A percentile compares a stretch with the other conserved stretches of the same genome.
These are phyloP conservation scores for Drosophila vallismaia DNA, from an alignment of 2,888 invertebrate genomes.

Conservation along the genomic window DNA sequence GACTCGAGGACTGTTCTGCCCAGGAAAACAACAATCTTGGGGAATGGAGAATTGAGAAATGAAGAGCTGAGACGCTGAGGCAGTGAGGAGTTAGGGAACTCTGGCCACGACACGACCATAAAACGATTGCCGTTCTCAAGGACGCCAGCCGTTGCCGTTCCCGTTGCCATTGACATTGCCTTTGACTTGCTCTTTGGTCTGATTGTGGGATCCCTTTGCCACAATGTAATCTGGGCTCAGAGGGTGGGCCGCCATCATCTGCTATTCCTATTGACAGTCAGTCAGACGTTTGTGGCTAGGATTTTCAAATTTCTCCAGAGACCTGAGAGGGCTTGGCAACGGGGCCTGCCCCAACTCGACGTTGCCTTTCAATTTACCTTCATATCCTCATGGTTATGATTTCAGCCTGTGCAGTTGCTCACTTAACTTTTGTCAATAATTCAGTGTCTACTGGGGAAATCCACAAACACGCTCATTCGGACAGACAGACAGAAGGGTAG, in stretches of 20 bases:
- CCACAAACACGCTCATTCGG: not conserved
- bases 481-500: not conserved
- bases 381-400: constrained; percentile 32
- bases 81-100: constrained; percentile 1
- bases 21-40: constrained; percentile 17
- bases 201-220: constrained; percentile 19
- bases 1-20: constrained; percentile 12
- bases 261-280: constrained; percentile 45
- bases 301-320: constrained; percentile 73
- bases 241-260: not conserved
- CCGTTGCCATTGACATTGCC: constrained; percentile 17
- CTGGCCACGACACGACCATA: constrained; percentile 55
- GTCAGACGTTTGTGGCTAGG: constrained; percentile 50
- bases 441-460: constrained; percentile 44
- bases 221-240: constrained; percentile 22
- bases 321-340: constrained; percentile 14
- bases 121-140: constrained; percentile 70
- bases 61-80: not conserved
- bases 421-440: constrained; percentile 63
- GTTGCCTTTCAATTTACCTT: constrained; percentile 58
- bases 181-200: constrained; percentile 36
- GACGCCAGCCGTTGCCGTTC: constrained; percentile 35
- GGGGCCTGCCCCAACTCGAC: constrained; percentile 30
- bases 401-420: constrained; percentile 30
- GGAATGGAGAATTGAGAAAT: not conserved